Percentiles rank a stretch among this genome's conserved stretches.
These are phyloP conservation scores for Dryoscopus gambensis DNA, from an alignment of 2,113 vertebrate genomes.

Conservation along the genomic window DNA sequence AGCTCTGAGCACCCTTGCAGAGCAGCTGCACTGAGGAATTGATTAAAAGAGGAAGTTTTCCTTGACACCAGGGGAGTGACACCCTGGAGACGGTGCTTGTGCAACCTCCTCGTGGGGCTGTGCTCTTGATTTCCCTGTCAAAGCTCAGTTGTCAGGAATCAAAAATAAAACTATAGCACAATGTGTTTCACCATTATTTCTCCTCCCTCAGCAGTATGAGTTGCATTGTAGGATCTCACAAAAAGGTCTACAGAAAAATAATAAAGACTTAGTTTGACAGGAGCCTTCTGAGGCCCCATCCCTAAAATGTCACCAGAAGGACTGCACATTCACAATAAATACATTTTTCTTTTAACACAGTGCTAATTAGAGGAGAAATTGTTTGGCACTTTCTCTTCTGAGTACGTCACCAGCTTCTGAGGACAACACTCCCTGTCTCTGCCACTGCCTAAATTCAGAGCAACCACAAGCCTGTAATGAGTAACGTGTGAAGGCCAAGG, in stretches of 20 bases:
- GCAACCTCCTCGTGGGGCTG: constrained; percentile 25
- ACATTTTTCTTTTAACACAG: background rate
- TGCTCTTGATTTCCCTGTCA: background rate
- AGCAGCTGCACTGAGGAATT: constrained; percentile 23
- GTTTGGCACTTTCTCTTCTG: constrained; percentile 24
- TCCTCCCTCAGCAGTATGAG: background rate
- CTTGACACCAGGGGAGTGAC: constrained; percentile 73
- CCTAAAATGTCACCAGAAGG: background rate
- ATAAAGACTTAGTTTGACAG: background rate
- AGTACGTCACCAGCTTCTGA: constrained; percentile 3
- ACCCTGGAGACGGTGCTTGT: constrained; percentile 66
- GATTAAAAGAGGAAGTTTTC: constrained; percentile 80
- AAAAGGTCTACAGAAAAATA: background rate
- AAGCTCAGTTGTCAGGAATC: background rate
- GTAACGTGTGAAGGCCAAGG: background rate
- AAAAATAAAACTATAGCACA: background rate
- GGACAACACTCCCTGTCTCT: background rate
- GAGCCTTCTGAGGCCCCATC: background rate
- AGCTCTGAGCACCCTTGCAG: background rate
- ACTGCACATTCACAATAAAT: background rate
- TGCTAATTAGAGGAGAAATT: background rate
- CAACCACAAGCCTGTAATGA: background rate
- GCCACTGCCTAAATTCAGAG: constrained; percentile 1
- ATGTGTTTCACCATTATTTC: background rate
- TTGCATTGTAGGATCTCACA: background rate